Conservation (phyloP, 2,113 vertebrate species). For the Cisticola juncidis region DNA sequence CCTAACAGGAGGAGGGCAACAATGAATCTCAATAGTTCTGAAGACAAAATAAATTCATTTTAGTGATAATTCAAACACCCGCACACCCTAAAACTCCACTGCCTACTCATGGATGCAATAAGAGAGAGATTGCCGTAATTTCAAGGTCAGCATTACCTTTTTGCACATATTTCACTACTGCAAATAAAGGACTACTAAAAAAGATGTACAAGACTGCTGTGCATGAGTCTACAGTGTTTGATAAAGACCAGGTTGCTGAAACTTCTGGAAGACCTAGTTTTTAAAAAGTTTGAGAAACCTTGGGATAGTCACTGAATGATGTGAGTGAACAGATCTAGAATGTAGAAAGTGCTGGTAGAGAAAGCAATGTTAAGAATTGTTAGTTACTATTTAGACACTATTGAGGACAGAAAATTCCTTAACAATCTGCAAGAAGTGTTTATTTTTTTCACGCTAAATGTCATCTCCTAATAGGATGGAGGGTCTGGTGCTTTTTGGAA, state of each 20-base stretch:
- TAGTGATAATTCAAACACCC: neutral
- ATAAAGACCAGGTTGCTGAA: neutral
- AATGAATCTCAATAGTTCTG: neutral
- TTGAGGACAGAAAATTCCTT: neutral
- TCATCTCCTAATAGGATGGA: neutral
- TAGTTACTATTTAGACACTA: neutral
- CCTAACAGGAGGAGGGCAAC: neutral
- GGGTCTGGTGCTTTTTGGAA: neutral
- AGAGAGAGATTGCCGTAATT: neutral
- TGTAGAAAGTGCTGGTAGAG: neutral
- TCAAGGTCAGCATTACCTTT: neutral
- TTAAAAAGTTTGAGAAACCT: neutral
- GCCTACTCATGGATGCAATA: neutral
- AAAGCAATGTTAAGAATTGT: neutral
- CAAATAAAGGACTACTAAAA: neutral
- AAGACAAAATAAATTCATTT: neutral
- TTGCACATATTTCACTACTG: neutral
- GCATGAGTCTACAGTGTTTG: neutral
- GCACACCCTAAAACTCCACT: neutral
- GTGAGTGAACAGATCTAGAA: neutral
- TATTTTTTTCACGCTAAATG: neutral
- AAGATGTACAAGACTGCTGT: fast-evolving
- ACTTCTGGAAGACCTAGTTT: neutral
- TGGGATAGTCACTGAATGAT: neutral
- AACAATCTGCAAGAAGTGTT: neutral